Base-by-base conservation (phyloP, 2,113 vertebrate genomes). In the Rhinolophus sinicus region DNA sequence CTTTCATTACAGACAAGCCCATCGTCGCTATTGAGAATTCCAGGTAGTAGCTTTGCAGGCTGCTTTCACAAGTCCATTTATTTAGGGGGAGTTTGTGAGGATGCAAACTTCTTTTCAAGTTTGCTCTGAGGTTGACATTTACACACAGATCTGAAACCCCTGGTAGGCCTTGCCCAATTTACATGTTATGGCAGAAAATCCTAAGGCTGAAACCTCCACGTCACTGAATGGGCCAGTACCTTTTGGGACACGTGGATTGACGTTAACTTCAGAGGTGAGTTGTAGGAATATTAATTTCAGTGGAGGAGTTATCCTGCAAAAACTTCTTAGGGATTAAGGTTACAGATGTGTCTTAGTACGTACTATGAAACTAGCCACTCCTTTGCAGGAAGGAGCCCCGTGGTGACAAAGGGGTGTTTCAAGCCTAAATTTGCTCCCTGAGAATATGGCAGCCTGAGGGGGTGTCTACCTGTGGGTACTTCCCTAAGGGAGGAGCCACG, bases 251-350 rank as follows among this genome's bases (percentile, higher is more conserved):
- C 83, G 78, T n/a, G 67, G 44, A 67, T 70, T 91, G 97, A 93
- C 75, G 90, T 83, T 88, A 50, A 77, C 91, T 94, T 96, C 3
- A 22, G 95, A 97, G 93, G 70, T 73, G 76, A 95, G 83, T 95
- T 92, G 88, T 70, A 94, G 80, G 95, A 96, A 95, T 97, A 94
- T 95, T 97, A 84, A 97, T 97, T 97, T 97, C 90, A 73, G 78
- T 0, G 2, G 70, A 96, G 67, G 97, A 94, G 92, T 97, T 96
- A 96, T 92, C 80, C 60, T 92, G 90, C 93, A 58, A 88, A 95
- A 97, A 86, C 94, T 92, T 93, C 92, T 94, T 77, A 50, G 95
- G 97, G 95, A 94, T 94, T 93, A 97, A 65, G 92, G 44, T 6
- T 81, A 93, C 94, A 94, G 95, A 80, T 96, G 69, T 97, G 35